Evolutionary conservation across 2,113 vertebrate genomes (phyloP).

Genomic region (Nestor notabilis): DNA sequence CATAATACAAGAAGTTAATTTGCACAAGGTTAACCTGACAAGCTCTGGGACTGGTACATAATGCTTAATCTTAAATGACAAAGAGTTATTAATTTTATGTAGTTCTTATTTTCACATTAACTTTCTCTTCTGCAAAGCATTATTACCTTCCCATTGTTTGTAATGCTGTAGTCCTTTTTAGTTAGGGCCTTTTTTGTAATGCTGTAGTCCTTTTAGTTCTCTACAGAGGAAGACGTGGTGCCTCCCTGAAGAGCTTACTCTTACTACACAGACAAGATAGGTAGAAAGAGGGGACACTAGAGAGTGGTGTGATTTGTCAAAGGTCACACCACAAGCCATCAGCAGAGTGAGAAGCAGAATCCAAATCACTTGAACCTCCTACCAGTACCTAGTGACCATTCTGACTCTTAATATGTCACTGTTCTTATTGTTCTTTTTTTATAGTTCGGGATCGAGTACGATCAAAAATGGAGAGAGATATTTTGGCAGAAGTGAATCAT

Average conservation of each 20-base stretch:
- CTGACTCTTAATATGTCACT: neutral
- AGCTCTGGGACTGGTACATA: neutral
- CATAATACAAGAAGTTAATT: neutral
- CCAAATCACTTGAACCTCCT: neutral
- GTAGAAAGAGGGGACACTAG: neutral
- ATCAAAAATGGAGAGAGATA: conserved; percentile 97
- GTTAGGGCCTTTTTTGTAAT: neutral
- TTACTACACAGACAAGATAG: neutral
- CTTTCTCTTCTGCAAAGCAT: neutral
- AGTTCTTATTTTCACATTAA: neutral
- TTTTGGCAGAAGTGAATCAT: conserved; percentile 95
- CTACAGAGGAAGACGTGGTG: neutral
- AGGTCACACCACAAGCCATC: neutral
- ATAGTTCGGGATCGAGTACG: conserved; percentile 92
- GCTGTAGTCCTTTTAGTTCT: neutral
- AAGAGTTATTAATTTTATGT: neutral
- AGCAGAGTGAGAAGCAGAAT: neutral
- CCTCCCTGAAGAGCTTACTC: neutral
- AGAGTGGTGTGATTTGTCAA: neutral
- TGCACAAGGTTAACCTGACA: neutral
- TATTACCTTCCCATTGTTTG: neutral
- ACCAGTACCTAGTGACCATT: neutral
- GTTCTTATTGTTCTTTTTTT: conserved; percentile 3
- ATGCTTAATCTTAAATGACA: neutral
- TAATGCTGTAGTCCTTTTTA: neutral